These are phyloP conservation scores for Phycodurus eques DNA, from an alignment of 2,113 vertebrate genomes.

Conservation along the genomic window DNA sequence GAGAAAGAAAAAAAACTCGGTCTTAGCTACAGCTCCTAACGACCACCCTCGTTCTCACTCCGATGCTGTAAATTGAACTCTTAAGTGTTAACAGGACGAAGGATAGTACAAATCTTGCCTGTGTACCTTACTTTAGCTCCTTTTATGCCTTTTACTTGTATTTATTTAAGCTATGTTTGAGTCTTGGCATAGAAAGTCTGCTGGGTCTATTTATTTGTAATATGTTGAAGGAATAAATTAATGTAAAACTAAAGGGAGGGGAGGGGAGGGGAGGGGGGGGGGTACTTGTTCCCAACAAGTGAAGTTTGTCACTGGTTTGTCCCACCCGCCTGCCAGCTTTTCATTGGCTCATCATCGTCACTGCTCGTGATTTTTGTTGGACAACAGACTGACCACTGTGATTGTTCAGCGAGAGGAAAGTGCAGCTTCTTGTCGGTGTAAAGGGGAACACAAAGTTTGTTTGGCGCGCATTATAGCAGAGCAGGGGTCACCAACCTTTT, in stretches of 20 bases:
- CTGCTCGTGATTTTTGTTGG: slow-evolving; percentile 28
- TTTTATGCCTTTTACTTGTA: slow-evolving; percentile 32
- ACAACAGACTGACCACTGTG: slow-evolving; percentile 66
- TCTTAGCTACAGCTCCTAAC: slow-evolving; percentile 55
- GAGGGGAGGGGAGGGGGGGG: slow-evolving; percentile 13
- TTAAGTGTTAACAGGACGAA: slow-evolving; percentile 1
- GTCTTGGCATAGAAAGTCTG: slow-evolving; percentile 33
- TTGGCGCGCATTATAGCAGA: neutral
- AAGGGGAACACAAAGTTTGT: neutral
- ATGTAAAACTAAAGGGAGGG: slow-evolving; percentile 10
- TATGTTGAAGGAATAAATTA: slow-evolving; percentile 40
- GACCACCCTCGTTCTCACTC: slow-evolving; percentile 27
- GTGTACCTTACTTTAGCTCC: slow-evolving; percentile 29
- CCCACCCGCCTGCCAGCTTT: neutral
- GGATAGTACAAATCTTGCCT: slow-evolving; percentile 8
- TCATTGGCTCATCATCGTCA: slow-evolving; percentile 14
- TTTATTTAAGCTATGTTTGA: slow-evolving; percentile 45
- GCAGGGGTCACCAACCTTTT: neutral
- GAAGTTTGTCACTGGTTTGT: slow-evolving; percentile 30
- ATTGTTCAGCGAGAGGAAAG: slow-evolving; percentile 39
- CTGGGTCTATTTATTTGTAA: slow-evolving; percentile 57
- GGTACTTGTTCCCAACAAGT: slow-evolving; percentile 10
- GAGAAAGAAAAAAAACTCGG: slow-evolving; percentile 20
- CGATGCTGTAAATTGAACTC: slow-evolving; percentile 36
- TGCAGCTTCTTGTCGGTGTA: slow-evolving; percentile 28